Conservation (phyloP, 1,140 invertebrate species). For the Drosophila parvula region DNA sequence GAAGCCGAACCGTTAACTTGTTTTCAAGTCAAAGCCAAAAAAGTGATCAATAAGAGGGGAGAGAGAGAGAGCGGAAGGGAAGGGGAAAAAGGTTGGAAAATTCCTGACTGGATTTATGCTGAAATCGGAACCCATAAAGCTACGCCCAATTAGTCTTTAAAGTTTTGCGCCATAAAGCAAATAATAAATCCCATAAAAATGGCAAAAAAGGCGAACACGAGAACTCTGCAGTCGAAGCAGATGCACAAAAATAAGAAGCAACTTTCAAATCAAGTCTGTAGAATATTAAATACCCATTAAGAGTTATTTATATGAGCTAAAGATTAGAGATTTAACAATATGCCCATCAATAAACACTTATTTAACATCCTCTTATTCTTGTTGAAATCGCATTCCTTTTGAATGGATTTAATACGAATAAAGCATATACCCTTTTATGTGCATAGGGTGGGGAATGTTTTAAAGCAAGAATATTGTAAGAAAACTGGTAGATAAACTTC, state of each 20-base stretch:
- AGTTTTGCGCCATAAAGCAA: slow-evolving; percentile 42
- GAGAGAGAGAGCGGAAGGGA: too few relatives aligned
- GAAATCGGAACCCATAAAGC: slow-evolving; percentile 48
- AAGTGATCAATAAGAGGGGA: slow-evolving; percentile 12
- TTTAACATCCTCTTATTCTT: neutral
- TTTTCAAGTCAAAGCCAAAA: slow-evolving; percentile 21
- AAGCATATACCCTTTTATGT: neutral
- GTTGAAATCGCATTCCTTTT: too few relatives aligned
- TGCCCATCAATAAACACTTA: too few relatives aligned
- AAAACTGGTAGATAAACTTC: slow-evolving; percentile 56
- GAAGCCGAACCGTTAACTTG: slow-evolving; percentile 3
- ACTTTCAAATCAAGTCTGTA: neutral
- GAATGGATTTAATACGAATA: neutral
- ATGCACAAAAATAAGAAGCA: neutral
- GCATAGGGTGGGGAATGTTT: neutral
- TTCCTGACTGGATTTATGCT: slow-evolving; percentile 13
- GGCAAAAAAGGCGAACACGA: slow-evolving; percentile 13
- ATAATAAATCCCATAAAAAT: slow-evolving; percentile 49
- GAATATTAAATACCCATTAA: neutral
- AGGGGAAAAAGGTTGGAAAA: neutral
- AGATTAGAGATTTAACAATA: too few relatives aligned
- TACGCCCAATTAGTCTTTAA: slow-evolving; percentile 46
- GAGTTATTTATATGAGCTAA: too few relatives aligned
- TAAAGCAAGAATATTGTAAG: slow-evolving; percentile 31
- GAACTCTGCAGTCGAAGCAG: slow-evolving; percentile 17